A percentile compares a stretch with the other conserved stretches of the same genome.
Conservation (phyloP, 1,140 invertebrate genomes). For the Ruditapes philippinarum region DNA sequence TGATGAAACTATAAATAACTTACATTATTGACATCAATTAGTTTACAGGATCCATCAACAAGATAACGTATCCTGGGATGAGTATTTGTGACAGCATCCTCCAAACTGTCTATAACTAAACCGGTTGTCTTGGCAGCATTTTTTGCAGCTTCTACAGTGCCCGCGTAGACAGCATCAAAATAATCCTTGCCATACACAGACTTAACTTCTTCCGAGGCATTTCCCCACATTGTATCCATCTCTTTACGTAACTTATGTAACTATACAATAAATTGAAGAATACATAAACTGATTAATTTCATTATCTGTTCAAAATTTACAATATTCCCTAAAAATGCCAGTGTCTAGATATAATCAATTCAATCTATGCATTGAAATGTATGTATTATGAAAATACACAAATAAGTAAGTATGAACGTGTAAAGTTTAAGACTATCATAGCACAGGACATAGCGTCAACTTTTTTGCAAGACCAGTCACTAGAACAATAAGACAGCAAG, state of each 20-base stretch:
- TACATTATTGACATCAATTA: conserved; percentile 77
- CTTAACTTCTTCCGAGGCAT: conserved; percentile 62
- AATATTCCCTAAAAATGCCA: no score
- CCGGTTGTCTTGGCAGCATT: conserved; percentile 66
- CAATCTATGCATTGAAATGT: no score
- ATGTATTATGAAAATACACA: no score
- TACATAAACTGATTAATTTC: no score
- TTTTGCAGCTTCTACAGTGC: conserved; percentile 47
- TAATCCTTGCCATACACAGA: conserved; percentile 75
- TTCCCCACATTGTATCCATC: conserved; percentile 71
- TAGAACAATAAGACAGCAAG: no score
- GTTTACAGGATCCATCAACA: conserved; percentile 75
- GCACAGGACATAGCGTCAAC: no score
- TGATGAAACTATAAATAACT: conserved; percentile 30
- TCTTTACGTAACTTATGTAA: conserved; percentile 61
- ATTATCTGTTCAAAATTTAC: no score
- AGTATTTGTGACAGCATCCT: conserved; percentile 69
- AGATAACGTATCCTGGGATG: conserved; percentile 70
- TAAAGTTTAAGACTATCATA: no score
- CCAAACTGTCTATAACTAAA: conserved; percentile 77
- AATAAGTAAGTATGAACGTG: no score
- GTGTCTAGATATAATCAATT: no score
- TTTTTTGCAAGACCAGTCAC: no score
- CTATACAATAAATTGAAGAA: conserved; percentile 55
- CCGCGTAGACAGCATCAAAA: conserved; percentile 69